These are phyloP conservation scores for Jaculus jaculus DNA, from an alignment of 2,113 vertebrate species.

Conservation along the genomic window DNA sequence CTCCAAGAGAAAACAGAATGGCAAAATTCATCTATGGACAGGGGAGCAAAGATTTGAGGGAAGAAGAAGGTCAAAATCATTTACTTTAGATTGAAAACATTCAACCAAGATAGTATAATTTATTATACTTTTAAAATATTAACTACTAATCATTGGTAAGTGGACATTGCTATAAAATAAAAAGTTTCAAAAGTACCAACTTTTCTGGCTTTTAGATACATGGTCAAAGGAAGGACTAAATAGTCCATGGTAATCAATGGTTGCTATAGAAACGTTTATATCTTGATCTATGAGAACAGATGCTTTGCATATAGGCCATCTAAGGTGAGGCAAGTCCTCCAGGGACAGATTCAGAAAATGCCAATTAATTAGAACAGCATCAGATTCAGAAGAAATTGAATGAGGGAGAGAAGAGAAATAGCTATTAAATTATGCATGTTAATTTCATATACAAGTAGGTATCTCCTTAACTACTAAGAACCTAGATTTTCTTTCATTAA, in stretches of 20 bases:
- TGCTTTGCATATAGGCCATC: slow-evolving; percentile 45
- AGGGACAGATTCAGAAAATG: neutral
- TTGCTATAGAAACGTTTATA: slow-evolving; percentile 68
- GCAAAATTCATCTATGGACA: neutral
- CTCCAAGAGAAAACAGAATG: neutral
- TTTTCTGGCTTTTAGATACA: slow-evolving; percentile 20
- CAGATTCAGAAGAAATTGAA: neutral
- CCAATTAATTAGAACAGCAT: slow-evolving; percentile 56
- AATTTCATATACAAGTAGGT: neutral
- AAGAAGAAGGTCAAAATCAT: neutral
- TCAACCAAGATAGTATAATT: neutral
- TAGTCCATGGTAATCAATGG: slow-evolving; percentile 41
- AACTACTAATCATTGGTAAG: neutral
- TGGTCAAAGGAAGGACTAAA: neutral
- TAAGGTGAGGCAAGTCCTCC: slow-evolving; percentile 56
- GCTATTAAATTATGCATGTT: neutral
- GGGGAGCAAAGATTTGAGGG: neutral
- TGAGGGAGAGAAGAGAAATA: neutral
- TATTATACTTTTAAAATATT: slow-evolving; percentile 31
- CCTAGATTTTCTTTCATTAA: neutral
- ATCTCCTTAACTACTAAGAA: neutral
- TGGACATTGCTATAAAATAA: slow-evolving; percentile 35
- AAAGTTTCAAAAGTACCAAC: slow-evolving; percentile 39
- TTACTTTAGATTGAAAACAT: neutral
- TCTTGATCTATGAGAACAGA: slow-evolving; percentile 37